Evolutionary conservation across 2,888 invertebrate genomes (phyloP), one percentile per base, ranked within the genome.

Genomic region (Fragum fragum): DNA sequence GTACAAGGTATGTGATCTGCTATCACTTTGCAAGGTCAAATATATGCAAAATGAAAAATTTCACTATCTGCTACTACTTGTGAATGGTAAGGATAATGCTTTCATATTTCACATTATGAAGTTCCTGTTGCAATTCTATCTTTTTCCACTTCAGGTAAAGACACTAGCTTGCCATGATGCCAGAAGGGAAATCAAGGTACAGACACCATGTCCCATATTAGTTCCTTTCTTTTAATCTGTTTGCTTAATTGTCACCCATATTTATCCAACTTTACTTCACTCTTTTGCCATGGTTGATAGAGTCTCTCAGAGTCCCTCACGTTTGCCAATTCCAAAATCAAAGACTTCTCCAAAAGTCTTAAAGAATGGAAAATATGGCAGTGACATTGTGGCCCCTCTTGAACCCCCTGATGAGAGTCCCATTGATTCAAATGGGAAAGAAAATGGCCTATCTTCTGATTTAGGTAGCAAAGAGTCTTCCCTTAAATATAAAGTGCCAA

Each of bases 241-340:
- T 57, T 71, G 63, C 76, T 81, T 76, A 76, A 42, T 42, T 73
- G 47, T 73, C 63, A 73, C 73, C 66, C 52, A 59, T 63, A 52
- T 29, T 66, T 47, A 52, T n/a, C 73, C 73, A 42, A 66, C n/a
- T 66, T 42, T 42, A 32, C 39, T 42, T 21, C 42, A 53, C 47
- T 42, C 66, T 66, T 23, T 39, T 23, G 57, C n/a, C 69, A 76
- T 76, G 76, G 79, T 90, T 68, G 91, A 90, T 81, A 80, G 87
- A 72, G 85, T 89, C 70, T 81, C 91, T 59, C 88, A 87, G 63
- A 89, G 91, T 81, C 89, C 90, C 59, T 91, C 92, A 73, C 87
- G 89, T 68, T 90, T 91, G 63, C 92, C 91, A 39, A 78, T 91
- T 70, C 91, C 91, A 52, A 86, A 73, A 29, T 75, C 78, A n/a